phyloP scores from a whole-genome alignment of 2,888 invertebrate genomes.

The Agrotis ipsilon region DNA sequence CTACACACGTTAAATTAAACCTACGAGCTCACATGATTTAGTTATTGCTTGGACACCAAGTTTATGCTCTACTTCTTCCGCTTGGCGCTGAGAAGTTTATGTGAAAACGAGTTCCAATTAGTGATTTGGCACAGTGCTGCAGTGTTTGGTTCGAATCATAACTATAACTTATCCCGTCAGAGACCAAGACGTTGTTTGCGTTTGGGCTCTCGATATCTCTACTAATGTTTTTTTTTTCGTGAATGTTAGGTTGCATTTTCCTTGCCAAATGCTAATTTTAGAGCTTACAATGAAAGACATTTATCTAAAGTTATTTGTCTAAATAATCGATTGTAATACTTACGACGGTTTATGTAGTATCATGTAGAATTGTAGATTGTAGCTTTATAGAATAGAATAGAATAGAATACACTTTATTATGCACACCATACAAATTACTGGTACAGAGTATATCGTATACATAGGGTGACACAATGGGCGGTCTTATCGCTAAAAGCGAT shows the following conservation, averaged over 20 bases:
- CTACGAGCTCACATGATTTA: conserved; percentile 31
- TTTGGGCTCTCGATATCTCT: conserved; percentile 34
- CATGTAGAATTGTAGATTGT: too few species aligned
- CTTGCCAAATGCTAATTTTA: conserved; percentile 50
- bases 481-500: too few species aligned
- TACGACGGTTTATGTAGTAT: background rate
- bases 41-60: conserved; percentile 44
- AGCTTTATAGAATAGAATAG: too few species aligned
- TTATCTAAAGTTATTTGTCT: background rate
- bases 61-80: conserved; percentile 51
- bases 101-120: conserved; percentile 57
- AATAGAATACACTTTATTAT: too few species aligned
- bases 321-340: conserved; percentile 7
- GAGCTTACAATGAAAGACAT: background rate
- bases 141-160: conserved; percentile 52
- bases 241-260: too few species aligned
- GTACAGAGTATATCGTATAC: too few species aligned
- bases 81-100: conserved; percentile 57
- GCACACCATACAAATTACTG: too few species aligned
- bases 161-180: conserved; percentile 54
- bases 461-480: too few species aligned
- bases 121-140: conserved; percentile 57
- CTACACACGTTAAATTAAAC: background rate
- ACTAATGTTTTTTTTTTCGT: background rate
- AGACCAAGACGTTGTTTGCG: conserved; percentile 48